Evolutionary conservation across 2,113 vertebrate genomes (phyloP).

Genomic region (Leptosomus discolor): DNA sequence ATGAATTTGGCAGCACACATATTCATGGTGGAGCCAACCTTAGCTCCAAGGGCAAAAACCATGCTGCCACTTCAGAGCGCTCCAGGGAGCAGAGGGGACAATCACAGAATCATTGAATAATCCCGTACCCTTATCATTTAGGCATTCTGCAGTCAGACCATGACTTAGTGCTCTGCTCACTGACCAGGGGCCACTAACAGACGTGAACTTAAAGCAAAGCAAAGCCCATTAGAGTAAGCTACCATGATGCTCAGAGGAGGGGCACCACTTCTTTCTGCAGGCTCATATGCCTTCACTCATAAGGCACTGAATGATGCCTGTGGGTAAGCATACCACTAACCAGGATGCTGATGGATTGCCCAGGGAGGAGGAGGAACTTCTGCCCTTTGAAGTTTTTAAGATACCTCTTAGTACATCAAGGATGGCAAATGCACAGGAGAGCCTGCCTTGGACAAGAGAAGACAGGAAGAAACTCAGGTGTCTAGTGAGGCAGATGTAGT

Average conservation of each 20-base stretch:
- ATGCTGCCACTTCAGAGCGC: background rate
- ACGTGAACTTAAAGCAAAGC: background rate
- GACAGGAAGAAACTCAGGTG: background rate
- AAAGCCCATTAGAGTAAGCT: background rate
- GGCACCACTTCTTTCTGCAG: background rate
- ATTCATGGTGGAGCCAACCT: background rate
- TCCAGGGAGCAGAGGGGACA: background rate
- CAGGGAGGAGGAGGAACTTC: background rate
- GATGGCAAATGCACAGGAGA: background rate
- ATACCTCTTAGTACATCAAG: fast-evolving
- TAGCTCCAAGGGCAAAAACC: background rate
- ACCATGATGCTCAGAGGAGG: background rate
- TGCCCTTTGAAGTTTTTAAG: background rate
- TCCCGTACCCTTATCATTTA: too few relatives aligned
- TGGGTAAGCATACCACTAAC: fast-evolving
- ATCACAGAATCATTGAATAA: too few relatives aligned
- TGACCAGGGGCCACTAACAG: background rate
- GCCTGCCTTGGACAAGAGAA: background rate
- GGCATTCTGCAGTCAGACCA: background rate
- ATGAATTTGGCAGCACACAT: background rate
- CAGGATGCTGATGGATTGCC: background rate
- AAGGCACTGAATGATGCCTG: fast-evolving
- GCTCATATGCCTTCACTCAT: fast-evolving
- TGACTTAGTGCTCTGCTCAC: background rate
- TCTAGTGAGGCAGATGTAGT: background rate